These are phyloP conservation scores for Andrena haemorrhoa DNA, from an alignment of 2,888 invertebrate genomes.

Conservation along the genomic window DNA sequence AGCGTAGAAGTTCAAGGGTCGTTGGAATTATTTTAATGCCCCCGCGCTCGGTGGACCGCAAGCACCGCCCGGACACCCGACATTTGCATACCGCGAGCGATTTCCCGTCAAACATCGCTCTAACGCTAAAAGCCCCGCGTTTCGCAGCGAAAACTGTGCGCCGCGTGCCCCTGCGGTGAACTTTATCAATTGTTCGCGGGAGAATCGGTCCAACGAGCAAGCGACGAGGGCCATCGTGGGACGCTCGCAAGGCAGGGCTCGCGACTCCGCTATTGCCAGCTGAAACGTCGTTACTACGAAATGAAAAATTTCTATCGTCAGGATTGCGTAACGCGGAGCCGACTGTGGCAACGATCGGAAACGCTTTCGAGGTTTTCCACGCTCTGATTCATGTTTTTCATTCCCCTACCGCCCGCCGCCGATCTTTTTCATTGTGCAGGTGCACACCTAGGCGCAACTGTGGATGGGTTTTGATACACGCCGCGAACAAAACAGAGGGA, in stretches of 20 bases:
- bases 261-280: not conserved
- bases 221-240: not conserved
- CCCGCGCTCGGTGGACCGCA: not conserved
- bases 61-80: constrained; percentile 1
- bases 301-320: constrained; percentile 13
- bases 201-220: not conserved
- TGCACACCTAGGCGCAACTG: not conserved
- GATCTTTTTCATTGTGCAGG: too few relatives aligned
- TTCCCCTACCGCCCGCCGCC: too few relatives aligned
- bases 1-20: constrained; percentile 34
- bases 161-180: not conserved
- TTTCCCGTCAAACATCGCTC: constrained; percentile 10
- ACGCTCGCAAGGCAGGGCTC: not conserved
- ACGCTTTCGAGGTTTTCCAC: constrained; percentile 49
- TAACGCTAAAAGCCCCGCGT: constrained; percentile 1
- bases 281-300: constrained; percentile 15
- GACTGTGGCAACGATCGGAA: constrained; percentile 46
- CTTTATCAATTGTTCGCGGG: not conserved
- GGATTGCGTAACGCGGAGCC: constrained; percentile 30
- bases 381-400: constrained; percentile 29
- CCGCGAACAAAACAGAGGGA: not conserved
- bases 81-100: constrained; percentile 36
- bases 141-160: not conserved
- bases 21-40: constrained; percentile 36
- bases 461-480: constrained; percentile 7